Conservation (phyloP, 53 echinoderm and acorn worm species). For the Apostichopus leukothele region DNA sequence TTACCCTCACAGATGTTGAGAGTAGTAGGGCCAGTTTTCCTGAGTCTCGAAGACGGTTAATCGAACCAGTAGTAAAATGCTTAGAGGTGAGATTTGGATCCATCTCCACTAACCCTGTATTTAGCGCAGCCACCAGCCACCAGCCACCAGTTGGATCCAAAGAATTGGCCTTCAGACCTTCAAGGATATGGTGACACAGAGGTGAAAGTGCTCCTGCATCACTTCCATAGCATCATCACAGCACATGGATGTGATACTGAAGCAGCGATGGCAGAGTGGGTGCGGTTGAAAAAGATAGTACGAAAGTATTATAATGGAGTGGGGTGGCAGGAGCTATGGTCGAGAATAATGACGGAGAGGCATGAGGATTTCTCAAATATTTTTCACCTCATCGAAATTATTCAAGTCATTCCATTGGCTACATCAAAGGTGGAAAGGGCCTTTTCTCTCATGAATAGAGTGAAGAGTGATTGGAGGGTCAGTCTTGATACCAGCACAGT, state of each 20-base stretch:
- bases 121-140: constrained; percentile 14
- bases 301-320: not conserved
- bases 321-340: not conserved
- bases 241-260: constrained; percentile 38
- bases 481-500: too few species aligned
- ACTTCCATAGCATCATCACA: constrained; percentile 18
- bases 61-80: not conserved
- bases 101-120: not conserved
- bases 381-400: not conserved
- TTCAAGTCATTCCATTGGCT: too few species aligned
- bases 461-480: too few species aligned
- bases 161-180: constrained; percentile 36
- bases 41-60: not conserved
- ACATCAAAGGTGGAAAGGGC: too few species aligned
- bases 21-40: not conserved
- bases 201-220: constrained; percentile 32
- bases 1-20: not conserved
- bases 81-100: constrained; percentile 21
- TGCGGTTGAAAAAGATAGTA: constrained; percentile 2
- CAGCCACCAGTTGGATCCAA: constrained; percentile 34
- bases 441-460: too few species aligned
- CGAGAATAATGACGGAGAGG: too few species aligned
- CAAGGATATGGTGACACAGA: constrained; percentile 8
- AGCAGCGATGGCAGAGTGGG: constrained; percentile 41
- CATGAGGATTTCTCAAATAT: too few species aligned